These are phyloP conservation scores for Cephalopholis sonnerati DNA, from an alignment of 2,113 vertebrate genomes.

Conservation along the genomic window DNA sequence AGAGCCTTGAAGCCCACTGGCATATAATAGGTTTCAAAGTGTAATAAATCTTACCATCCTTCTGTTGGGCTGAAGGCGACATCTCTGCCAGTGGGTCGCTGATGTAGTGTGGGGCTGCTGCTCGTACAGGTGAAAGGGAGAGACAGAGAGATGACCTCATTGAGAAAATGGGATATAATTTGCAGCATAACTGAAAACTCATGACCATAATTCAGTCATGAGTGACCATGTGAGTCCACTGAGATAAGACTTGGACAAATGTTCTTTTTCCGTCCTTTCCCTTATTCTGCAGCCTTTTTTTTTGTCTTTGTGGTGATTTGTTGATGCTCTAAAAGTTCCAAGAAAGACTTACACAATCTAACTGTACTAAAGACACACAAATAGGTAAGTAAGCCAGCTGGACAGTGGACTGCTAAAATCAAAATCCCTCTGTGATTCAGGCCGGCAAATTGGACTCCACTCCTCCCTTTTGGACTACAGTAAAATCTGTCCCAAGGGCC, in stretches of 20 bases:
- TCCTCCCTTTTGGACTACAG: conserved; percentile 22
- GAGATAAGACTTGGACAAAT: neutral
- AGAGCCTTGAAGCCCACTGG: conserved; percentile 40
- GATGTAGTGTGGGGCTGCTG: neutral
- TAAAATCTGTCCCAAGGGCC: conserved; percentile 12
- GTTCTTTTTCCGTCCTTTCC: neutral
- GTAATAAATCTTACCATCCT: conserved; percentile 66
- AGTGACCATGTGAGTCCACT: conserved; percentile 29
- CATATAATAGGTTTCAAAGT: conserved; percentile 63
- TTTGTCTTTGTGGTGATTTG: conserved; percentile 12
- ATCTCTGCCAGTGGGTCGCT: conserved; percentile 12
- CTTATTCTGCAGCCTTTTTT: neutral
- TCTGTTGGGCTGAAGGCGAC: conserved; percentile 31
- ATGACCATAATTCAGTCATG: conserved; percentile 41
- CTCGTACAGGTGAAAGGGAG: conserved; percentile 11
- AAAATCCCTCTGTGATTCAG: conserved; percentile 36
- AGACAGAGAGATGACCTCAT: conserved; percentile 40
- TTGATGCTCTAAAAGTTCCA: conserved; percentile 29
- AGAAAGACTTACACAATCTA: conserved; percentile 41
- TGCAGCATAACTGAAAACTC: conserved; percentile 48
- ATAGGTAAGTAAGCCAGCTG: conserved; percentile 46
- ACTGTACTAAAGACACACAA: conserved; percentile 46
- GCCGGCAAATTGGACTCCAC: conserved; percentile 30
- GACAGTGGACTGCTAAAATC: conserved; percentile 14
- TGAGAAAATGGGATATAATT: conserved; percentile 44